Conservation (phyloP, 2,888 invertebrate species). For the Calliopum simillimum region DNA sequence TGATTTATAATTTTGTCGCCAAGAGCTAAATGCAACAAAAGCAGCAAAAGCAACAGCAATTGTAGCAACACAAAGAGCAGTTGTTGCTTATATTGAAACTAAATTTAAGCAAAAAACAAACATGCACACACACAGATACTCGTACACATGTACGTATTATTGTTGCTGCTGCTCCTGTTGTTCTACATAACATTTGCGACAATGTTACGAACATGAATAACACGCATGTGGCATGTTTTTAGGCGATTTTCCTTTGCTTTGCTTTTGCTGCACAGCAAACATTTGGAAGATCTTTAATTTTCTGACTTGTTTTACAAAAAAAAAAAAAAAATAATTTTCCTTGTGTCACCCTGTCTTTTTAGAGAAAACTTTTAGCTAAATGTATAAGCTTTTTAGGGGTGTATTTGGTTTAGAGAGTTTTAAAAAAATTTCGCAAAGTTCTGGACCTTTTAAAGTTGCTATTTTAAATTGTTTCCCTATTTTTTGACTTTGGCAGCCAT, state of each 20-base stretch:
- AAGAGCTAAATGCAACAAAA: slow-evolving; percentile 15
- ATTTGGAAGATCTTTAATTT: too few relatives aligned
- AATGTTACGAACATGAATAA: background rate
- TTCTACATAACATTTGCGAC: background rate
- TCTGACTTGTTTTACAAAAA: too few relatives aligned
- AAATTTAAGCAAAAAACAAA: slow-evolving; percentile 9
- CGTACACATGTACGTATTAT: background rate
- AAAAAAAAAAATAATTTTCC: too few relatives aligned
- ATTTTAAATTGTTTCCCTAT: too few relatives aligned
- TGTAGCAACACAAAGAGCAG: slow-evolving; percentile 2
- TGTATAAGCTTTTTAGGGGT: too few relatives aligned
- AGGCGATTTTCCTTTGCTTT: slow-evolving; percentile 8
- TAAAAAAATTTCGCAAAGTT: too few relatives aligned
- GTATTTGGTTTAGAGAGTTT: too few relatives aligned
- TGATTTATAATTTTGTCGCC: slow-evolving; percentile 24
- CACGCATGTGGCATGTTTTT: slow-evolving; percentile 14
- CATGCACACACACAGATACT: slow-evolving; percentile 3
- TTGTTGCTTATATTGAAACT: background rate
- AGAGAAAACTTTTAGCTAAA: too few relatives aligned
- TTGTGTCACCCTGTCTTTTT: too few relatives aligned
- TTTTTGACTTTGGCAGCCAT: too few relatives aligned
- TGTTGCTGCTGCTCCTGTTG: slow-evolving; percentile 5
- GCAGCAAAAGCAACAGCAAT: background rate
- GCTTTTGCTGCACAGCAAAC: too few relatives aligned
- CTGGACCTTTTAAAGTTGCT: too few relatives aligned